A percentile compares a stretch with the other conserved stretches of the same genome.
Evolutionary conservation across 2,888 invertebrate genomes (phyloP).

Genomic region (Calephelis perditalis): DNA sequence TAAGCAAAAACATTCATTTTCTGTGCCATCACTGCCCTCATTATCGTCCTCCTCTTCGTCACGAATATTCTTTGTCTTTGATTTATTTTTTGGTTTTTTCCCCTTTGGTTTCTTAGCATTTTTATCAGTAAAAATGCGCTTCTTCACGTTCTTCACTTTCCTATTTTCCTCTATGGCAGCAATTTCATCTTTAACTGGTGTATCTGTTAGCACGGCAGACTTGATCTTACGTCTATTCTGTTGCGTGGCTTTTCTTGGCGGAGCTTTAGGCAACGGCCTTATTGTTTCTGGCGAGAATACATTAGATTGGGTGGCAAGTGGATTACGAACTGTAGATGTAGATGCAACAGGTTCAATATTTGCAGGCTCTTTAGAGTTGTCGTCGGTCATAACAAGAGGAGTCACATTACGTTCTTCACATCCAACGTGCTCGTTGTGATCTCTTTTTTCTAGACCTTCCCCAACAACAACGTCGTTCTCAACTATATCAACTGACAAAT

Average conservation of each 20-base stretch:
- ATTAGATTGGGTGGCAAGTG: background rate
- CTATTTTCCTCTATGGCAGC: slow-evolving; percentile 5
- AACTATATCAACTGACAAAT: slow-evolving; percentile 1
- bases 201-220: background rate
- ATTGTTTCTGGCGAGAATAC: background rate
- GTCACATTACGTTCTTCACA: background rate
- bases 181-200: slow-evolving; percentile 5
- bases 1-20: slow-evolving; percentile 5
- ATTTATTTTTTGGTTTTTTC: background rate
- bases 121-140: background rate
- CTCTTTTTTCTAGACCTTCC: background rate
- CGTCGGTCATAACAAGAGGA: background rate
- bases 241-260: slow-evolving; percentile 1
- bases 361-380: background rate
- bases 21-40: background rate
- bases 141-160: background rate
- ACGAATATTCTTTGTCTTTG: background rate
- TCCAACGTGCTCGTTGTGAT: background rate
- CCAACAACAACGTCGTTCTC: background rate
- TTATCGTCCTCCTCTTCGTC: background rate
- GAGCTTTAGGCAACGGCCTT: slow-evolving; percentile 3
- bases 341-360: background rate
- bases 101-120: background rate
- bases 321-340: background rate
- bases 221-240: slow-evolving; percentile 1